Base-by-base conservation (phyloP, 2,888 invertebrate species). In the Theretra japonica region DNA sequence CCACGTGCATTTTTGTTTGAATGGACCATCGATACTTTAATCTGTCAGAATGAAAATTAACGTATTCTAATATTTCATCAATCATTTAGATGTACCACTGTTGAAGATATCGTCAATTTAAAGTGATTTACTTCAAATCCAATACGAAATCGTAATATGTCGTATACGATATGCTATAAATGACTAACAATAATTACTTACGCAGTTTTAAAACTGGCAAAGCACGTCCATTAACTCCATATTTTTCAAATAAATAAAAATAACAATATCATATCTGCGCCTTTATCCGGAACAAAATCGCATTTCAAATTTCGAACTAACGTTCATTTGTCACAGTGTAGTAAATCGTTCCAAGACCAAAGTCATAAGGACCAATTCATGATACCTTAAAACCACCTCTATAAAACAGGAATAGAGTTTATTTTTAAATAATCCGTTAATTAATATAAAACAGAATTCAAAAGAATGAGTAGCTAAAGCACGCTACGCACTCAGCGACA, bases 271-370 rank as follows among this genome's bases (percentile, higher is more conserved):
- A 72, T 73, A 75, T 11, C 75, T 74, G 76, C 74, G 80, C 75
- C 75, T 77, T 76, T 72, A 77, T 75, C 75, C 53, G 56, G n/a
- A 78, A 78, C 80, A 77, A 79, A 80, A 80, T 78, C 75, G 86
- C 87, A 86, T 83, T 86, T 84, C 86, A 86, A 87, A 87, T 86
- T 88, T 88, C 87, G 84, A 86, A 89, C 88, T 87, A 87, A 88
- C 87, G 85, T 86, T 88, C 88, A 90, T 90, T 90, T 89, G 90
- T 90, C 89, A 90, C 88, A 89, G 89, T 87, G 89, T 86, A 83
- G 85, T 82, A 69, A 71, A 69, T 62, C 69, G 33, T 4, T 4
- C 15, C 59, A 23, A 48, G 3, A 11, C 17, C 65, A 77, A 75
- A 59, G 69, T 70, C 70, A 0, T 68, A 76, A 70, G 70, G 6